A percentile compares a stretch with the other conserved stretches of the same genome.
phyloP scores from a whole-genome alignment of 2,888 invertebrate species.

The Clostera curtula region DNA sequence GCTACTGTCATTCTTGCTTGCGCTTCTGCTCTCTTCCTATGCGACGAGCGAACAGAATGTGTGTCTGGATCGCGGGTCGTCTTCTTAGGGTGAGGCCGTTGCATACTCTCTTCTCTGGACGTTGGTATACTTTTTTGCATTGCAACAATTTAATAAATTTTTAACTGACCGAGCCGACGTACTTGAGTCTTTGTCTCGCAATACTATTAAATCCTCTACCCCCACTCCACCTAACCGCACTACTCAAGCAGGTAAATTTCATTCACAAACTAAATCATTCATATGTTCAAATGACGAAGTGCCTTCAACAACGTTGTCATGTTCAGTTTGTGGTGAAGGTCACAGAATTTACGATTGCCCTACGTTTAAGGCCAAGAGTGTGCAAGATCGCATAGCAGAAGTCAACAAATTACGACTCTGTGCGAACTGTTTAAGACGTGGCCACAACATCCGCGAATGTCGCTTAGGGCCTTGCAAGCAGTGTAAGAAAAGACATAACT shows the following conservation, averaged over 20 bases:
- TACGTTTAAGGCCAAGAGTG: neutral
- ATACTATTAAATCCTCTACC: neutral
- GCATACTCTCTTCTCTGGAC: too few species aligned
- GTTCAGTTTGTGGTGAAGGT: neutral
- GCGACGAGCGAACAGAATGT: too few species aligned
- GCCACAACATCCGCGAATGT: neutral
- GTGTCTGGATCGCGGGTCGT: too few species aligned
- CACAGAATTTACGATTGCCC: constrained; percentile 1
- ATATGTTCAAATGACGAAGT: neutral
- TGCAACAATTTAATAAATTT: constrained; percentile 3
- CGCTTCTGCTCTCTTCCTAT: too few species aligned
- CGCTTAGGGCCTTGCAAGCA: neutral
- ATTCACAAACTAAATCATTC: neutral
- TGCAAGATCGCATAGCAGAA: neutral
- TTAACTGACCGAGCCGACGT: constrained; percentile 3
- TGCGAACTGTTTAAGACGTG: neutral
- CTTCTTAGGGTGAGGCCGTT: too few species aligned
- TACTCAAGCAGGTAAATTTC: neutral
- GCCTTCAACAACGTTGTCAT: neutral
- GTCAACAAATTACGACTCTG: neutral
- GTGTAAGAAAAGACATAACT: constrained; percentile 1
- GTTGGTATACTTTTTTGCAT: neutral
- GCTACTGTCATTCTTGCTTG: too few species aligned
- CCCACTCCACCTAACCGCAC: neutral
- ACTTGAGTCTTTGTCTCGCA: neutral